These are phyloP conservation scores for Chirona hameri DNA, from an alignment of 2,888 invertebrate species.

Conservation along the genomic window DNA sequence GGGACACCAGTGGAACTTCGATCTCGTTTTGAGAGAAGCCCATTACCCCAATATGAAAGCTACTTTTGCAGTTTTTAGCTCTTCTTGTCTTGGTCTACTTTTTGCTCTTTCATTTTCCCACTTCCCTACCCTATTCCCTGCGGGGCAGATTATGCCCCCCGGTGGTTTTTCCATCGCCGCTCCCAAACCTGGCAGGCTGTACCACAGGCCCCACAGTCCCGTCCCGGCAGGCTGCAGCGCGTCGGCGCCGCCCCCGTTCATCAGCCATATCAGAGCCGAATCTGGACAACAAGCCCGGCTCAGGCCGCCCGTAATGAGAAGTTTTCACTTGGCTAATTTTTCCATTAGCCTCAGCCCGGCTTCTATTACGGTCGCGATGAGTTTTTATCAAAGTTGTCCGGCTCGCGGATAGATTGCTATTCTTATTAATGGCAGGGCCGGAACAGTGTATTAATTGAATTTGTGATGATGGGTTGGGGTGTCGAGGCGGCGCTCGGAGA, in stretches of 20 bases:
- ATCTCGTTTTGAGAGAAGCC: too few relatives aligned
- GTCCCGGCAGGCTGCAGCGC: neutral
- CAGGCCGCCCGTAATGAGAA: conserved; percentile 25
- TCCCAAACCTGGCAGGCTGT: too few relatives aligned
- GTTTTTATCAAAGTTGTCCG: conserved; percentile 27
- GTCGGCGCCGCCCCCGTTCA: conserved; percentile 7
- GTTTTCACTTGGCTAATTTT: conserved; percentile 29
- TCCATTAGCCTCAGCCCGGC: conserved; percentile 14
- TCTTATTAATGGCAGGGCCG: conserved; percentile 25
- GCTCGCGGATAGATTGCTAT: conserved; percentile 13
- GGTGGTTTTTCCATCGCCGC: too few relatives aligned
- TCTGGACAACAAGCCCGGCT: conserved; percentile 25
- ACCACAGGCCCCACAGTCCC: too few relatives aligned
- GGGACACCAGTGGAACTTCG: too few relatives aligned
- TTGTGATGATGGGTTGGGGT: conserved; percentile 4
- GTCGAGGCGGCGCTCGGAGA: neutral
- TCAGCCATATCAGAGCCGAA: conserved; percentile 8
- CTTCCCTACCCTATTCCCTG: too few relatives aligned
- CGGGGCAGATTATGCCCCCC: too few relatives aligned
- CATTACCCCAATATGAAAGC: too few relatives aligned
- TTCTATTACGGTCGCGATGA: conserved; percentile 5
- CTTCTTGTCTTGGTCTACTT: too few relatives aligned
- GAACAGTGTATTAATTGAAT: conserved; percentile 28
- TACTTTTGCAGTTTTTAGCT: too few relatives aligned
- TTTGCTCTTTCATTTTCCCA: too few relatives aligned